Conservation (phyloP, 2,888 invertebrate genomes). For the Digitonthophagus gazella region DNA sequence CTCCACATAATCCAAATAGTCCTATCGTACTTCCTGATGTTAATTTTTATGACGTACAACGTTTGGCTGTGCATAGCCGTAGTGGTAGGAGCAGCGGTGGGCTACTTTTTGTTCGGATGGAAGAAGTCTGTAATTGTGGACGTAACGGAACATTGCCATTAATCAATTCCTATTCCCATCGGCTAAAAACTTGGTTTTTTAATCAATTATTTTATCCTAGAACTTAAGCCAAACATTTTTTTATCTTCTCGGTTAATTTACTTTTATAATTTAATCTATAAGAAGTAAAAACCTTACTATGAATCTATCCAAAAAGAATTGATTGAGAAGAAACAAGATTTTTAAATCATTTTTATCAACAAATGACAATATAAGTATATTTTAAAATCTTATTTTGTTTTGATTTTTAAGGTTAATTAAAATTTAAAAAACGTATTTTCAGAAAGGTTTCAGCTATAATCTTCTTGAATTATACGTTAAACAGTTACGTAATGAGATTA, state of each 20-base stretch:
- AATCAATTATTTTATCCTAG: neutral
- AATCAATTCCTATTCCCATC: slow-evolving; percentile 19
- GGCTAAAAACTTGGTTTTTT: neutral
- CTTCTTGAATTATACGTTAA: neutral
- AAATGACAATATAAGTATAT: neutral
- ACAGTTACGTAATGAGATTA: neutral
- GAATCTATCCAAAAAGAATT: too few species aligned
- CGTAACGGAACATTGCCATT: slow-evolving; percentile 92
- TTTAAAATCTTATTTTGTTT: too few species aligned
- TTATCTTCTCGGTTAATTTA: too few species aligned
- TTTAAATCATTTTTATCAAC: neutral
- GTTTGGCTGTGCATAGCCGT: slow-evolving; percentile 90
- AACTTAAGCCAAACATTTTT: neutral
- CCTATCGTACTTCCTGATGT: slow-evolving; percentile 90
- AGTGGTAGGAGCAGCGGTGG: slow-evolving; percentile 82
- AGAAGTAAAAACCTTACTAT: neutral
- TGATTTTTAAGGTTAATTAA: neutral
- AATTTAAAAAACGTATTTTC: neutral
- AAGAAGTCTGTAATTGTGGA: slow-evolving; percentile 91
- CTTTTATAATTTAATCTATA: too few species aligned
- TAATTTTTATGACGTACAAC: slow-evolving; percentile 97
- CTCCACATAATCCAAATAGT: slow-evolving; percentile 88
- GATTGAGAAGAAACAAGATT: neutral
- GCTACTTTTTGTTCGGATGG: slow-evolving; percentile 96
- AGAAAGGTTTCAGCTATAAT: neutral